These are phyloP conservation scores for Ophion slaviceki DNA, from an alignment of 2,888 invertebrate species.

Conservation along the genomic window DNA sequence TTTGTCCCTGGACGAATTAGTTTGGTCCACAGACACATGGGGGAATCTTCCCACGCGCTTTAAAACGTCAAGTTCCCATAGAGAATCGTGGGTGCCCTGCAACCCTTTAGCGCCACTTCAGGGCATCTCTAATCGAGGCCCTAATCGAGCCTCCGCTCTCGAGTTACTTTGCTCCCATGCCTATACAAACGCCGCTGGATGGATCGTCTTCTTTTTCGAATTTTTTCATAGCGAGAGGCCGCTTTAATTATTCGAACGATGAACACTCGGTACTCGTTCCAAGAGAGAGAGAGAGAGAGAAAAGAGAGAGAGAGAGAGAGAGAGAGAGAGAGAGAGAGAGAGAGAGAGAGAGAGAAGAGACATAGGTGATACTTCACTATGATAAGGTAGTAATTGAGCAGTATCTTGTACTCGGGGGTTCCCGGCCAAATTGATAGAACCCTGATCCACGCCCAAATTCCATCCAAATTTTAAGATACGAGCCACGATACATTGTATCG, in stretches of 20 bases:
- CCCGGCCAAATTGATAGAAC: too few relatives aligned
- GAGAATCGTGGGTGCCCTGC: constrained; percentile 21
- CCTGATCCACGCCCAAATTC: too few relatives aligned
- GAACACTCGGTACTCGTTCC: constrained; percentile 60
- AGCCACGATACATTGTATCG: too few relatives aligned
- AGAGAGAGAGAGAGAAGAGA: constrained; percentile 10
- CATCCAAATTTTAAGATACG: too few relatives aligned
- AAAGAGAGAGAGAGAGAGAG: constrained; percentile 33
- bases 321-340: constrained; percentile 56
- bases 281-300: constrained; percentile 46
- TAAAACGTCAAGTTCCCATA: constrained; percentile 48
- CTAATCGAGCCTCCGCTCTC: constrained; percentile 71
- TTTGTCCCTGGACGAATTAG: too few relatives aligned
- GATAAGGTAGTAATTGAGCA: neutral
- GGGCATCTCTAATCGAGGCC: constrained; percentile 55
- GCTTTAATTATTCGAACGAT: constrained; percentile 17
- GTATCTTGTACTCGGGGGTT: too few relatives aligned
- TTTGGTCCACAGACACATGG: too few relatives aligned
- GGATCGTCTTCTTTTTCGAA: constrained; percentile 30
- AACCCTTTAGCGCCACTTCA: constrained; percentile 57
- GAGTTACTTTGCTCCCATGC: constrained; percentile 66
- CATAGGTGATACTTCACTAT: neutral
- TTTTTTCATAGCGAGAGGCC: neutral
- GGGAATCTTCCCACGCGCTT: constrained; percentile 52
- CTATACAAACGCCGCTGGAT: constrained; percentile 14